Base-by-base conservation (phyloP, 2,797 vertebrate genomes). In the Enteromius paludinosus region DNA sequence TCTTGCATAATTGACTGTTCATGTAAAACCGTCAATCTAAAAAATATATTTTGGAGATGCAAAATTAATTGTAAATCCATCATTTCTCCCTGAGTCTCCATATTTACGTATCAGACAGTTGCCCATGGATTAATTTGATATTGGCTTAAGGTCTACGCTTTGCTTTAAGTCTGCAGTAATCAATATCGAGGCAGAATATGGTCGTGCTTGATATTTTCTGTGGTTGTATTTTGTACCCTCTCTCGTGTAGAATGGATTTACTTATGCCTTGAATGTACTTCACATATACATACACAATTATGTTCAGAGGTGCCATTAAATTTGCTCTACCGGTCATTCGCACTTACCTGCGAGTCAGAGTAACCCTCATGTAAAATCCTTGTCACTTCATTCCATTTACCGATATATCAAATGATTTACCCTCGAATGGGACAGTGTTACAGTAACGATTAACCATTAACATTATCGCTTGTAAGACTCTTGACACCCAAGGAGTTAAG, bases 401-500 rank as follows among this genome's bases (percentile, higher is more conserved):
- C 62, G 38, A 87, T 87, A 62, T 78, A 82, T 86, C 83, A 85
- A 73, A 54, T 78, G 69, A 87, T 86, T 87, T 88, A 82, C 75
- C 80, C 79, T 73, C 61, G 35, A 74, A 84, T 79, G 38, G 78
- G 85, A 84, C 84, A 64, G 85, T 62, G 79, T 83, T 86, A 59
- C 75, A 84, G 83, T 84, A 84, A 84, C 73, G 72, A 82, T 89
- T 86, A 83, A 87, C 85, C 77, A 83, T 88, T 89, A 88, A 85
- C 79, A 83, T 84, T 88, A 85, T 84, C 62, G 78, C 85, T 83
- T 83, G 84, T 84, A 80, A 69, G 85, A 82, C 85, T 86, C 86
- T 87, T 85, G 85, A 90, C 88, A 90, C 86, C 82, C 89, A 89
- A 87, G 81, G 91, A 94, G 93, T 95, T 95, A 95, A 95, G 90